Evolutionary conservation across 2,888 invertebrate species (phyloP).

Genomic region (Byasa hedistus): DNA sequence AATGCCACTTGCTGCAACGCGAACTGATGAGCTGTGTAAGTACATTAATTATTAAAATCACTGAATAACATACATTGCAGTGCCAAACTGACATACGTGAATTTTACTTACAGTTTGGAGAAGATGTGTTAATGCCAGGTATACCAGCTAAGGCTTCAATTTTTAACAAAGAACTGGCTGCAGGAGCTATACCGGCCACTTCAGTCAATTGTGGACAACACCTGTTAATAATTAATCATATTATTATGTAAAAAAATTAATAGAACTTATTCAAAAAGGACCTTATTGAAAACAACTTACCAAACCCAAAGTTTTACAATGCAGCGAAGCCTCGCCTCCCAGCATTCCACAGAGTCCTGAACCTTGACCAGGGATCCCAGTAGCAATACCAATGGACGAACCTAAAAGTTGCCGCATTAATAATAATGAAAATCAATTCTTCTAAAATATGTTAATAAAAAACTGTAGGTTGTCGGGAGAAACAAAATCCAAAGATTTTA

Average conservation of each 20-base stretch:
- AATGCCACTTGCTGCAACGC: slow-evolving; percentile 95
- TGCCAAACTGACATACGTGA: not conserved
- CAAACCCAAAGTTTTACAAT: slow-evolving; percentile 91
- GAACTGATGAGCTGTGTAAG: slow-evolving; percentile 85
- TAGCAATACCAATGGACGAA: slow-evolving; percentile 93
- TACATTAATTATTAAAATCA: not conserved
- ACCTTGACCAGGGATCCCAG: slow-evolving; percentile 93
- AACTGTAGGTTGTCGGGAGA: not conserved
- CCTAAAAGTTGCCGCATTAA: slow-evolving; percentile 52
- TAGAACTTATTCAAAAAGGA: not conserved
- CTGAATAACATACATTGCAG: not conserved
- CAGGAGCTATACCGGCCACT: slow-evolving; percentile 69
- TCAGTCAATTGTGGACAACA: slow-evolving; percentile 75
- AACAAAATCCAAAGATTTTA: too few relatives aligned
- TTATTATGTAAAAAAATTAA: not conserved
- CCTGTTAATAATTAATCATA: slow-evolving; percentile 43
- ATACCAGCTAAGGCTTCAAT: slow-evolving; percentile 63
- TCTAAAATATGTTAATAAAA: not conserved
- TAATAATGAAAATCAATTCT: not conserved
- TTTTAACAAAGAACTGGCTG: slow-evolving; percentile 62
- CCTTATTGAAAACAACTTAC: slow-evolving; percentile 44
- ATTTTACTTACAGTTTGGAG: slow-evolving; percentile 75
- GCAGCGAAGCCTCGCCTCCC: slow-evolving; percentile 94
- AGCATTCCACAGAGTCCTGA: slow-evolving; percentile 91
- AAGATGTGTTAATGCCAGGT: slow-evolving; percentile 68